Percentiles rank a stretch among this genome's conserved stretches.
These are phyloP conservation scores for Graphium colonna DNA, from an alignment of 2,888 invertebrate genomes.

Conservation along the genomic window DNA sequence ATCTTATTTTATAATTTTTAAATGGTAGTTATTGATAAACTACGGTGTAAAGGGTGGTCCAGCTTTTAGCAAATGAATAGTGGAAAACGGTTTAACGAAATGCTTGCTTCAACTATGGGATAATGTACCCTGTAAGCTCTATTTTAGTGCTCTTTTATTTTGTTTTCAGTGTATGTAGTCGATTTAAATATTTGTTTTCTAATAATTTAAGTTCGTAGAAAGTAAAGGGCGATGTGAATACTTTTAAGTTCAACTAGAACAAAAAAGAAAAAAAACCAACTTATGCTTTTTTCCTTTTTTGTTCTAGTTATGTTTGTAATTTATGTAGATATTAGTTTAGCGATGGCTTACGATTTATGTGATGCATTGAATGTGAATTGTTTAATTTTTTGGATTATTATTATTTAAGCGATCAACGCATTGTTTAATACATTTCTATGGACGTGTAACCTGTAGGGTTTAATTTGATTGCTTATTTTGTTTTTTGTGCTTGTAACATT, in stretches of 20 bases:
- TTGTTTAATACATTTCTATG: neutral
- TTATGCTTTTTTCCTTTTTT: conserved; percentile 48
- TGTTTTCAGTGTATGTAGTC: conserved; percentile 17
- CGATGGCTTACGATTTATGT: conserved; percentile 32
- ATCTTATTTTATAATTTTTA: neutral
- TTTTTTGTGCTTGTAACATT: too few relatives aligned
- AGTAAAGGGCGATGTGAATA: conserved; percentile 33
- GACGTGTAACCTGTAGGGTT: neutral
- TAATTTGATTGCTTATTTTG: neutral
- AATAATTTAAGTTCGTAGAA: conserved; percentile 6
- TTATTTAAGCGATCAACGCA: conserved; percentile 4
- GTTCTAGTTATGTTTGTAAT: conserved; percentile 60
- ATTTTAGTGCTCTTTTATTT: neutral
- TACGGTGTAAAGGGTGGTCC: conserved; percentile 17
- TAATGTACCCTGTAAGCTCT: conserved; percentile 9
- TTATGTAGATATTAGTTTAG: conserved; percentile 42
- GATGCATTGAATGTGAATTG: conserved; percentile 35
- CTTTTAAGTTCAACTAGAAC: conserved; percentile 34
- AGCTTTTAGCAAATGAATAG: conserved; percentile 12
- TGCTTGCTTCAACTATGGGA: conserved; percentile 6
- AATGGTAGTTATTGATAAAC: too few relatives aligned
- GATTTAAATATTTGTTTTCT: conserved; percentile 5
- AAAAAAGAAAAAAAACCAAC: too few relatives aligned
- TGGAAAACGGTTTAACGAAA: conserved; percentile 10
- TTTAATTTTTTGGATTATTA: conserved; percentile 22